Evolutionary conservation across 2,113 vertebrate genomes (phyloP).

Genomic region (Haemorhous mexicanus): DNA sequence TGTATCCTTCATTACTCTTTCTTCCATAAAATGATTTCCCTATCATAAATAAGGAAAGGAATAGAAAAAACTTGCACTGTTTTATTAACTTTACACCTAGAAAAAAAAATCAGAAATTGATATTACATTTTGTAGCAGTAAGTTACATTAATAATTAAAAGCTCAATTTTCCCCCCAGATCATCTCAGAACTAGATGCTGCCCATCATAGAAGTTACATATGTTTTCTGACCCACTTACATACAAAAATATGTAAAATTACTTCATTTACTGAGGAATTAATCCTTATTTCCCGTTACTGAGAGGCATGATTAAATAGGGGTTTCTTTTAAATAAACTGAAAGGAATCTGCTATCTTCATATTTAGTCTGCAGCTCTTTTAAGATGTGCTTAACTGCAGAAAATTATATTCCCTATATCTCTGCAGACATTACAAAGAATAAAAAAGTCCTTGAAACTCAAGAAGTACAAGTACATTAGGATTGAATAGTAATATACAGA

Average conservation of each 20-base stretch:
- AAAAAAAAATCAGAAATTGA: not conserved
- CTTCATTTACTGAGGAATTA: not conserved
- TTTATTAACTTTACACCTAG: not conserved
- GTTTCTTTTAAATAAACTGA: not conserved
- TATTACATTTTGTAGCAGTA: not conserved
- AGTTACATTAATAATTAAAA: not conserved
- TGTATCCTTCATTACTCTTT: not conserved
- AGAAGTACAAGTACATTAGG: not conserved
- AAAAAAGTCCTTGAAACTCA: not conserved
- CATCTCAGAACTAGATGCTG: not conserved
- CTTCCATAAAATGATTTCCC: not conserved
- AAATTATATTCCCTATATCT: not conserved
- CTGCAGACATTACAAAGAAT: not conserved
- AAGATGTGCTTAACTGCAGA: not conserved
- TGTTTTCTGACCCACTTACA: not conserved
- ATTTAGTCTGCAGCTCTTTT: not conserved
- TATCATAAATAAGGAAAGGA: not conserved
- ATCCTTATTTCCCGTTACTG: not conserved
- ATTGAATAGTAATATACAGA: not conserved
- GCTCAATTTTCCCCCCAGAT: not conserved
- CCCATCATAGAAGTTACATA: not conserved
- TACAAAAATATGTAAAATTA: not conserved
- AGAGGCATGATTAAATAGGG: not conserved
- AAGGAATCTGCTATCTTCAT: not conserved
- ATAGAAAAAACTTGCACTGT: not conserved